Conservation (phyloP, 2,797 vertebrate species). For the Danionella dracula region DNA sequence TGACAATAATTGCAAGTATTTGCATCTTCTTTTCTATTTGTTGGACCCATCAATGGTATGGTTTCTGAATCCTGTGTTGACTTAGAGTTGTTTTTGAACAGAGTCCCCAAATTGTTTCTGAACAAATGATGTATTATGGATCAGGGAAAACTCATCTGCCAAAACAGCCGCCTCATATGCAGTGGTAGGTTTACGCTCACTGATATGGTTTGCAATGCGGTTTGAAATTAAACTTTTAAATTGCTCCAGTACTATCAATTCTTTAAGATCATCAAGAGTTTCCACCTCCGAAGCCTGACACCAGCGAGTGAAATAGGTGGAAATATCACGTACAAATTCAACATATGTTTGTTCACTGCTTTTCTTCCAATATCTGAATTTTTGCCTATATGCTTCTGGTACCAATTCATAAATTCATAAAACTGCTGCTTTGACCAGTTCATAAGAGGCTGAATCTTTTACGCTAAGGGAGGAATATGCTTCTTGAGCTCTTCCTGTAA, state of each 20-base stretch:
- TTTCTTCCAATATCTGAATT: not conserved
- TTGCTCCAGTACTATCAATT: not conserved
- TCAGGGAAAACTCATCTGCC: not conserved
- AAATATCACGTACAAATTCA: not conserved
- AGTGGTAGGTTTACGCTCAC: not conserved
- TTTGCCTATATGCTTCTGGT: constrained; percentile 15
- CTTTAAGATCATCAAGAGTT: not conserved
- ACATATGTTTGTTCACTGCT: not conserved
- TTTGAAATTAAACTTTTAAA: no score
- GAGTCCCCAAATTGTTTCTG: not conserved
- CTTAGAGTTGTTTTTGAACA: not conserved
- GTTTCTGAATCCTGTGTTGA: not conserved
- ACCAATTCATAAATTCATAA: constrained; percentile 1
- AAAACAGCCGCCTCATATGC: not conserved
- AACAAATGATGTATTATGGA: not conserved
- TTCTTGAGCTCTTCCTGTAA: not conserved
- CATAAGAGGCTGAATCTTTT: not conserved
- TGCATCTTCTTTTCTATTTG: not conserved
- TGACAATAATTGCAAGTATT: not conserved
- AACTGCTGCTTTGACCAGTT: not conserved
- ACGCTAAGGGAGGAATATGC: not conserved
- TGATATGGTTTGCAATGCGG: not conserved
- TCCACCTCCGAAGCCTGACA: not conserved
- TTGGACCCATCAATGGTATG: not conserved
- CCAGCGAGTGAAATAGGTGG: not conserved